Percentiles rank a stretch among this genome's conserved stretches.
Evolutionary conservation across 2,113 vertebrate genomes (phyloP).

Genomic region (Hydrolagus affinis): DNA sequence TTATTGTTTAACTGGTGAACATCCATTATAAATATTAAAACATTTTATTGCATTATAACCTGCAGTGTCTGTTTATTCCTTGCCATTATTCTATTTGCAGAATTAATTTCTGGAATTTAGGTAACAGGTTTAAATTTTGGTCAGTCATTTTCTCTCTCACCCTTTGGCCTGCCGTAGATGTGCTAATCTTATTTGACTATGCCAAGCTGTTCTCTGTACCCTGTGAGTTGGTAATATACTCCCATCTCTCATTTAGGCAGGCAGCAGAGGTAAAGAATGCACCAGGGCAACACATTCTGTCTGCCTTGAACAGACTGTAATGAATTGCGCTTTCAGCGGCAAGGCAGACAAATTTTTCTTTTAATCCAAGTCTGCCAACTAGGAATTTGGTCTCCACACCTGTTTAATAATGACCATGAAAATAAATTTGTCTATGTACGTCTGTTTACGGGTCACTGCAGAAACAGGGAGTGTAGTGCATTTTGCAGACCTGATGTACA

Average conservation of each 20-base stretch:
- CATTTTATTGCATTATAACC: not conserved
- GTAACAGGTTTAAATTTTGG: constrained; percentile 42
- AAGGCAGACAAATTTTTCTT: constrained; percentile 78
- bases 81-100: not conserved
- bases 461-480: constrained; percentile 56
- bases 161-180: constrained; percentile 45
- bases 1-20: constrained; percentile 59
- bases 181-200: constrained; percentile 52
- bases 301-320: constrained; percentile 78
- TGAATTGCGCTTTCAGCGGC: constrained; percentile 86
- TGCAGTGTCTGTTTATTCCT: not conserved
- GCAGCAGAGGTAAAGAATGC: constrained; percentile 63
- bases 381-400: constrained; percentile 55
- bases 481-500: constrained; percentile 62
- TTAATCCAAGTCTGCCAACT: constrained; percentile 52
- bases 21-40: constrained; percentile 58
- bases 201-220: constrained; percentile 54
- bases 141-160: constrained; percentile 47
- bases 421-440: constrained; percentile 65
- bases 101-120: not conserved
- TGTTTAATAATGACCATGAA: constrained; percentile 57
- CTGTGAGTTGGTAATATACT: constrained; percentile 64
- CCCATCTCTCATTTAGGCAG: constrained; percentile 81
- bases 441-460: constrained; percentile 65
- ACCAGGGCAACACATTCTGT: constrained; percentile 80